Evolutionary conservation across 2,113 vertebrate species (phyloP).

Genomic region (Odobenus rosmarus): DNA sequence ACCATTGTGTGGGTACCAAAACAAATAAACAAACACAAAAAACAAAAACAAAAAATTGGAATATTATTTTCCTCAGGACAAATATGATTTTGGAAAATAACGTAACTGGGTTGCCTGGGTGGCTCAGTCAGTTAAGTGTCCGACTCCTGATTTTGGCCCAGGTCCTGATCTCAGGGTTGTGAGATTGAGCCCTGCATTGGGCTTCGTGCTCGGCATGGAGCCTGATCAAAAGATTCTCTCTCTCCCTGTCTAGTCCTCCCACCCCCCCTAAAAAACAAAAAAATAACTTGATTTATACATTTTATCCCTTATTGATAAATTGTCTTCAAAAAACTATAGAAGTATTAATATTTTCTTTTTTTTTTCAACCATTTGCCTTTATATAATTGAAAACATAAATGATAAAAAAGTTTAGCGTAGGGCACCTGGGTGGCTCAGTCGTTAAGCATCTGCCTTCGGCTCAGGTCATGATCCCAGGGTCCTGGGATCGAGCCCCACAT

Average conservation of each 20-base stretch:
- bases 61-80: not conserved
- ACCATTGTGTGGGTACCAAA: not conserved
- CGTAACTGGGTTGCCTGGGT: not conserved
- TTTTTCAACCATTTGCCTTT: not conserved
- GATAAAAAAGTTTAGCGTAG: not conserved
- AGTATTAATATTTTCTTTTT: not conserved
- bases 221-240: not conserved
- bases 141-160: not conserved
- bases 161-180: not conserved
- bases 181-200: not conserved
- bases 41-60: not conserved
- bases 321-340: not conserved
- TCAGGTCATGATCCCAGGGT: too few species aligned
- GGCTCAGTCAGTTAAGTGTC: not conserved
- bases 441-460: too few species aligned
- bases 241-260: not conserved
- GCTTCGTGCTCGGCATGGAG: not conserved
- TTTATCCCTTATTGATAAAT: not conserved
- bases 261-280: not conserved
- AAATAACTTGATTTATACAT: not conserved
- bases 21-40: not conserved
- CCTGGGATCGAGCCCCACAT: too few species aligned
- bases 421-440: too few species aligned
- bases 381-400: not conserved
- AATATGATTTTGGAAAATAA: not conserved